These are phyloP conservation scores for Rhinogobius similis DNA, from an alignment of 2,113 vertebrate species.

Conservation along the genomic window DNA sequence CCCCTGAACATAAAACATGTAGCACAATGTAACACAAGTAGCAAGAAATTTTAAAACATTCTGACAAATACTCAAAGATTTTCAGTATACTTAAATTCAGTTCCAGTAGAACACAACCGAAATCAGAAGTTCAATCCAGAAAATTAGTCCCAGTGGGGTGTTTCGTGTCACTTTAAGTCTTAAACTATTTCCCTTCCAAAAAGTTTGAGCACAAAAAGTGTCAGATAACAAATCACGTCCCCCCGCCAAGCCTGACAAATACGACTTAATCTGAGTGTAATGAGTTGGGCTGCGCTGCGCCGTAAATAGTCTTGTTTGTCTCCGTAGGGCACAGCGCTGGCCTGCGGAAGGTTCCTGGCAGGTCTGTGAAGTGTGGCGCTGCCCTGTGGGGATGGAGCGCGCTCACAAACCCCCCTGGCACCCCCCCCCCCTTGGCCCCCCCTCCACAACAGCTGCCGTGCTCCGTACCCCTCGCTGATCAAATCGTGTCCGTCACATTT, in stretches of 20 bases:
- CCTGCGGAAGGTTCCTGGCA: conserved; percentile 73
- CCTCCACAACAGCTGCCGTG: conserved; percentile 93
- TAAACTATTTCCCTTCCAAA: conserved; percentile 33
- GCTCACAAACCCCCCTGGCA: neutral
- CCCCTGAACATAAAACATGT: no score
- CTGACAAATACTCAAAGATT: neutral
- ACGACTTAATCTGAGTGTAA: conserved; percentile 71
- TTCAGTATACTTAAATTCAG: conserved; percentile 4
- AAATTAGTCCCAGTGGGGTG: conserved; percentile 7
- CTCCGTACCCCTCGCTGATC: conserved; percentile 90
- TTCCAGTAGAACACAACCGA: conserved; percentile 17
- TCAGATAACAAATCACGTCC: conserved; percentile 46
- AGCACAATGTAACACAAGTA: no score
- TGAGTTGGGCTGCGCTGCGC: conserved; percentile 71
- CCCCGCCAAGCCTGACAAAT: conserved; percentile 57
- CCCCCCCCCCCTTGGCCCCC: conserved; percentile 61
- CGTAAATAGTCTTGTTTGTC: conserved; percentile 70
- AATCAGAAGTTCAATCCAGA: neutral
- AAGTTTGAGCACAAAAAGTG: conserved; percentile 30
- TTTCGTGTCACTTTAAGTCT: conserved; percentile 8
- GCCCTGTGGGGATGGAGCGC: conserved; percentile 71
- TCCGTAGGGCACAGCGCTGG: conserved; percentile 67
- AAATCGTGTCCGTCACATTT: conserved; percentile 99
- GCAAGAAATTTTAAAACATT: no score
- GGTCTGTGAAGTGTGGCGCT: conserved; percentile 72